These are phyloP conservation scores for Stichopus chloronotus DNA, from an alignment of 35 echinoderm and acorn worm species.

Conservation along the genomic window DNA sequence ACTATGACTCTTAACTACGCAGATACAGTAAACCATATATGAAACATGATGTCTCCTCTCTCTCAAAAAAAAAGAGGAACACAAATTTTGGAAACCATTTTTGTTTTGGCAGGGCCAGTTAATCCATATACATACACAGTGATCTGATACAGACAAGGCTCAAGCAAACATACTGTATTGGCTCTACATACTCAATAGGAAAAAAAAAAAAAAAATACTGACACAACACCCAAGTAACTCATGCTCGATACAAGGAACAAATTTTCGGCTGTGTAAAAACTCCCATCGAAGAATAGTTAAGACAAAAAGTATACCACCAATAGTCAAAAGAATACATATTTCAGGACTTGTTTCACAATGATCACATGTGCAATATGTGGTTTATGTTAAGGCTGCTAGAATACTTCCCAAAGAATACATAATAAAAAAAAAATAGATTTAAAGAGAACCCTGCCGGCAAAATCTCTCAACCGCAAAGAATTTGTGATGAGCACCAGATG, in stretches of 20 bases:
- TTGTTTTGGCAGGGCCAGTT: too few relatives aligned
- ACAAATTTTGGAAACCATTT: too few relatives aligned
- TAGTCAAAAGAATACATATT: constrained; percentile 6
- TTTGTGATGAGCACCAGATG: background rate
- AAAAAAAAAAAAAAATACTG: background rate
- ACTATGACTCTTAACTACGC: too few relatives aligned
- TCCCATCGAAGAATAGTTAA: constrained; percentile 38
- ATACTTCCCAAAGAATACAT: background rate
- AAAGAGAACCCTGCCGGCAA: too few relatives aligned
- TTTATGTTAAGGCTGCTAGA: constrained; percentile 33
- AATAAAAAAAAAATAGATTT: too few relatives aligned
- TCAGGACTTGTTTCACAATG: constrained; percentile 53
- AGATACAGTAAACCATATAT: too few relatives aligned
- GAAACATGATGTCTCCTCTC: too few relatives aligned
- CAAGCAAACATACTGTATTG: constrained; percentile 28
- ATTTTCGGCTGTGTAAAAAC: constrained; percentile 41
- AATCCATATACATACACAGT: background rate
- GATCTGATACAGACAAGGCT: background rate
- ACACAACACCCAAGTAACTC: constrained; percentile 4
- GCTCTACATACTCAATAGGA: background rate
- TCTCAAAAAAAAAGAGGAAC: too few relatives aligned
- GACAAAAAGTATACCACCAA: constrained; percentile 7
- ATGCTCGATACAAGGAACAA: constrained; percentile 35
- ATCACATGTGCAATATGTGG: constrained; percentile 50
- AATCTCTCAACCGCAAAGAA: too few relatives aligned